A percentile compares a stretch with the other conserved stretches of the same genome.
Conservation (phyloP, 2,797 vertebrate species). For the Harpagifer antarcticus region DNA sequence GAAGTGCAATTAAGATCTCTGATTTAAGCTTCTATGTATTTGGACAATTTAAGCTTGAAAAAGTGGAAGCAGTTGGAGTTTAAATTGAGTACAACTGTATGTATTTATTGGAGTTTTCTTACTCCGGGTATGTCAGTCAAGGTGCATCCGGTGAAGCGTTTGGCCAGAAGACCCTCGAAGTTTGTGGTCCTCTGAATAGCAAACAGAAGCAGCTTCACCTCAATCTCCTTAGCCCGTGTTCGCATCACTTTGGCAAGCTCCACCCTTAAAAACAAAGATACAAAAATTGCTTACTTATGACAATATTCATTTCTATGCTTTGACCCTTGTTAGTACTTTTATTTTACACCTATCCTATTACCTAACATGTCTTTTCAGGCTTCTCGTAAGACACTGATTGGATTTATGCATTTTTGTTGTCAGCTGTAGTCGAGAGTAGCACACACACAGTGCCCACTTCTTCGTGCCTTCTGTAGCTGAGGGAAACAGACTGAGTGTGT, state of each 20-base stretch:
- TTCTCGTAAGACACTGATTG: not conserved
- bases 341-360: not conserved
- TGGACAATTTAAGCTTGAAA: not conserved
- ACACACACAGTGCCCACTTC: conserved; percentile 14
- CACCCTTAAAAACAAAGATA: conserved; percentile 78
- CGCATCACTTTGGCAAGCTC: conserved; percentile 98
- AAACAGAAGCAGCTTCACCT: conserved; percentile 97
- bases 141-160: conserved; percentile 96
- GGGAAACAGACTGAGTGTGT: conserved; percentile 21
- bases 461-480: conserved; percentile 18
- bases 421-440: not conserved
- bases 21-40: not conserved
- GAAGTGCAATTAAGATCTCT: not conserved
- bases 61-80: not conserved
- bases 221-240: conserved; percentile 95
- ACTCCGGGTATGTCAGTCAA: conserved; percentile 89
- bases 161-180: conserved; percentile 96
- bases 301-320: not conserved
- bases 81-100: no score
- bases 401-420: conserved; percentile 16
- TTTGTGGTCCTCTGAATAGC: conserved; percentile 99
- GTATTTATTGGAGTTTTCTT: conserved; percentile 63
- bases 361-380: conserved; percentile 3
- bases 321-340: not conserved
- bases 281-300: not conserved